phyloP scores from a whole-genome alignment of 2,113 vertebrate genomes.

The Platysteira castanea region DNA sequence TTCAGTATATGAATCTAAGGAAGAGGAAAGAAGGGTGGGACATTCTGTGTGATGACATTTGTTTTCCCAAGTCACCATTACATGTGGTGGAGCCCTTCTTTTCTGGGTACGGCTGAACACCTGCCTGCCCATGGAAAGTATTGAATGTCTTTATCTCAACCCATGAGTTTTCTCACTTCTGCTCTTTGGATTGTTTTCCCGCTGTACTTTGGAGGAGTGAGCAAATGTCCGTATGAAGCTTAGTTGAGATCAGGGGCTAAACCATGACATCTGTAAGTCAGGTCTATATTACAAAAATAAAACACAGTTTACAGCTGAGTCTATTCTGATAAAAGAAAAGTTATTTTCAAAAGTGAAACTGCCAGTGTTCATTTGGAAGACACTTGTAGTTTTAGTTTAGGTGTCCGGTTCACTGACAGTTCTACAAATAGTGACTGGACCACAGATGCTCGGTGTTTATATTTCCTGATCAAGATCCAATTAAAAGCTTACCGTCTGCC shows the following conservation, averaged over 20 bases:
- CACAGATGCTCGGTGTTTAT: neutral
- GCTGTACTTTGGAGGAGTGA: rapidly evolving
- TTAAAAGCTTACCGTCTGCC: slow-evolving; percentile 13
- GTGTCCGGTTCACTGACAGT: neutral
- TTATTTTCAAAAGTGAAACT: neutral
- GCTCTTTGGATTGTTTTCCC: neutral
- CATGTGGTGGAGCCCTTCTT: rapidly evolving
- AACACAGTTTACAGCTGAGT: neutral
- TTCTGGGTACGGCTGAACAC: neutral
- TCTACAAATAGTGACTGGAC: neutral
- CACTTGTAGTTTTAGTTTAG: neutral
- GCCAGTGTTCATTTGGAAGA: neutral
- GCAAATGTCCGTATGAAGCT: rapidly evolving
- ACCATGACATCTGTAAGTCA: neutral
- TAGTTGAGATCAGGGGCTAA: neutral
- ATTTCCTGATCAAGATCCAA: slow-evolving; percentile 12
- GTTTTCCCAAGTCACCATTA: neutral
- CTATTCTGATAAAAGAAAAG: neutral
- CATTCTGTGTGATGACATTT: rapidly evolving
- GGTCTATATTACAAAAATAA: neutral
- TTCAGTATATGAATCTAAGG: neutral
- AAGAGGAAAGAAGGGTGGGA: neutral
- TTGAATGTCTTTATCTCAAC: neutral
- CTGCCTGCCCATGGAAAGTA: neutral
- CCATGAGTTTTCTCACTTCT: neutral